A percentile compares a stretch with the other conserved stretches of the same genome.
Conservation (phyloP, 2,797 vertebrate species). For the Pantherophis vulpinus region DNA sequence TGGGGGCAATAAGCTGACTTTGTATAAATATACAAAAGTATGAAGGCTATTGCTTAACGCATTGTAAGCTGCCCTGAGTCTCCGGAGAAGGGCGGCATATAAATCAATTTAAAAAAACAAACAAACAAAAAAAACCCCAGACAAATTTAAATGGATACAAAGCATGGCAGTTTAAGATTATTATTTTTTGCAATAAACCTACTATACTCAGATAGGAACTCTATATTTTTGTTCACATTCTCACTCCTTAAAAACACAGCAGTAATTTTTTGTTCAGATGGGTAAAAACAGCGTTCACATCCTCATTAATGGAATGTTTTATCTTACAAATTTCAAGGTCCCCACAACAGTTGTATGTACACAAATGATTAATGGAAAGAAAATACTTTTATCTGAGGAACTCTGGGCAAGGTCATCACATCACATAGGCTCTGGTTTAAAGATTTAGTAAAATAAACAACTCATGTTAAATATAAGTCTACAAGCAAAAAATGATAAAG, state of each 20-base stretch:
- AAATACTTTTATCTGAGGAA: not conserved
- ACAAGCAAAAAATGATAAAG: not conserved
- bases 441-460: not conserved
- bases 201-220: not conserved
- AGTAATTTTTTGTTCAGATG: not conserved
- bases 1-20: too few relatives aligned
- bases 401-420: conserved; percentile 2
- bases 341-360: not conserved
- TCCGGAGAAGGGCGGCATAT: too few relatives aligned
- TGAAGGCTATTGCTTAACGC: too few relatives aligned
- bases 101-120: too few relatives aligned
- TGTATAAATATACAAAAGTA: too few relatives aligned
- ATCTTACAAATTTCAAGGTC: not conserved
- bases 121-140: too few relatives aligned
- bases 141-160: not conserved
- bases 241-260: not conserved
- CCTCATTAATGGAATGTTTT: not conserved
- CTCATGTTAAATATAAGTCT: not conserved
- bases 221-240: not conserved
- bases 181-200: too few relatives aligned
- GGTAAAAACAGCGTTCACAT: not conserved
- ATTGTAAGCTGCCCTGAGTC: too few relatives aligned
- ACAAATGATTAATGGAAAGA: not conserved
- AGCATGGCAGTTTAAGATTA: not conserved
- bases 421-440: not conserved